Evolutionary conservation across 2,113 vertebrate genomes (phyloP).

Genomic region (Pygoscelis antarcticus): DNA sequence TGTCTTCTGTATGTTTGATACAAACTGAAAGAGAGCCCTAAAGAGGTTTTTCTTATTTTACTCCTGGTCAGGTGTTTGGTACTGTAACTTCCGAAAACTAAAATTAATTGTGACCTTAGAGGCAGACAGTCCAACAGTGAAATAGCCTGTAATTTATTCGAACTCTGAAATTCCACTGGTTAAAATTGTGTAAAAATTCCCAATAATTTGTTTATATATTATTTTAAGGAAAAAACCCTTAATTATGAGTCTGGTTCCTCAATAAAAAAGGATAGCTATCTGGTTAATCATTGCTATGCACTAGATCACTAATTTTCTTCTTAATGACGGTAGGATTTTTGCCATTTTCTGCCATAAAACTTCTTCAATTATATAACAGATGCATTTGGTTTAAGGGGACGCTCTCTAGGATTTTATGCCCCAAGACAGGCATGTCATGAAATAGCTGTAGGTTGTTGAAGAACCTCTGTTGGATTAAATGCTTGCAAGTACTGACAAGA

Average conservation of each 20-base stretch:
- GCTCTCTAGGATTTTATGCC: conserved; percentile 28
- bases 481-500: conserved; percentile 27
- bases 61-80: not conserved
- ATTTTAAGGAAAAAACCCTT: not conserved
- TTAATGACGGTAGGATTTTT: not conserved
- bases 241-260: conserved; percentile 17
- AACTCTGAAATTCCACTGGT: not conserved
- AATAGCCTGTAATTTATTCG: conserved; percentile 11
- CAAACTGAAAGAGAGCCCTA: not conserved
- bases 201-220: not conserved
- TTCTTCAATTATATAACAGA: not conserved
- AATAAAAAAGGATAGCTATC: not conserved
- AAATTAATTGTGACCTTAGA: conserved; percentile 21
- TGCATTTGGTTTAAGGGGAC: not conserved
- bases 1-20: not conserved
- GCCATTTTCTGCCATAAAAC: conserved; percentile 1
- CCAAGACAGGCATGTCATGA: not conserved
- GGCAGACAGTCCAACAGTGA: not conserved
- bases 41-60: not conserved
- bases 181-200: conserved; percentile 17
- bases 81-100: not conserved
- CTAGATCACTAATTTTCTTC: not conserved
- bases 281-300: not conserved
- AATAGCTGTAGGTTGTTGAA: conserved; percentile 10
- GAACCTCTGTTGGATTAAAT: conserved; percentile 9